Percentiles rank a stretch among this genome's conserved stretches.
These are phyloP conservation scores for Maccullochella peelii DNA, from an alignment of 2,113 vertebrate species.

Conservation along the genomic window DNA sequence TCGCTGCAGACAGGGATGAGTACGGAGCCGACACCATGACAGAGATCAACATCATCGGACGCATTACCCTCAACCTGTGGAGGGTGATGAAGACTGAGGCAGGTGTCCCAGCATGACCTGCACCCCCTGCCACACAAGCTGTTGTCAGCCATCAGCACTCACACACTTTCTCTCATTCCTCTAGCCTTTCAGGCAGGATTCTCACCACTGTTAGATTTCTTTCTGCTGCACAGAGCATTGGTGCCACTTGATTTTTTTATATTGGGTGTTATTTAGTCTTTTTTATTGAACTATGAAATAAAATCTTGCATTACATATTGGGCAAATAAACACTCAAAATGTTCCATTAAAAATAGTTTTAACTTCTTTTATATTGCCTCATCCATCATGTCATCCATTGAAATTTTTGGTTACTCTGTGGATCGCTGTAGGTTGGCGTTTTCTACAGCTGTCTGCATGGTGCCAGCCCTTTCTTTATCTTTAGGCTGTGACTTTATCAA, in stretches of 20 bases:
- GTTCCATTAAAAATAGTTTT: background rate
- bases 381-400: background rate
- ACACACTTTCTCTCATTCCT: constrained; percentile 24
- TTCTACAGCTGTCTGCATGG: too few species aligned
- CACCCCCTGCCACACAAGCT: background rate
- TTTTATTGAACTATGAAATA: background rate
- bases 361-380: background rate
- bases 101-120: constrained; percentile 53
- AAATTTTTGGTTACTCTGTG: background rate
- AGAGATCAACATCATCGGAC: constrained; percentile 94
- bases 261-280: background rate
- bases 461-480: too few species aligned
- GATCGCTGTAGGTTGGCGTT: too few species aligned
- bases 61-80: constrained; percentile 95
- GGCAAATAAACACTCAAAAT: background rate
- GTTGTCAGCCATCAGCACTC: background rate
- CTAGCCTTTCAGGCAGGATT: background rate
- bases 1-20: constrained; percentile 91
- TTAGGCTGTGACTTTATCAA: background rate
- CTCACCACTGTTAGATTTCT: background rate
- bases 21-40: constrained; percentile 95
- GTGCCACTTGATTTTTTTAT: background rate
- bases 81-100: constrained; percentile 98
- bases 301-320: background rate
- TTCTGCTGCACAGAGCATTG: background rate